Evolutionary conservation across 2,113 vertebrate species (phyloP).

Genomic region (Rhodinocichla rosea): DNA sequence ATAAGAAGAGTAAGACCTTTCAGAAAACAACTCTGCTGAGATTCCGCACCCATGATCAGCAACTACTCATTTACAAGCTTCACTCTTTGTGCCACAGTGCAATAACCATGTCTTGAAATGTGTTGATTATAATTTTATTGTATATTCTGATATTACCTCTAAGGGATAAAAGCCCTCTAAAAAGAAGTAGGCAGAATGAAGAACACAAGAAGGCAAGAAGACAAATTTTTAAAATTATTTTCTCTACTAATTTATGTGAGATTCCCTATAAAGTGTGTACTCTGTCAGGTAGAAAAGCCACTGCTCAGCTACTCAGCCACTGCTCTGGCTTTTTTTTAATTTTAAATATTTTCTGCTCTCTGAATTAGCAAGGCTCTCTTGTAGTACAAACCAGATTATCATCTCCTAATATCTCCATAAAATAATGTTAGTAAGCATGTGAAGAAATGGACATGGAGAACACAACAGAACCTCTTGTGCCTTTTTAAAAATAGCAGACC

Average conservation of each 20-base stretch:
- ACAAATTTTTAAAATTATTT: background rate
- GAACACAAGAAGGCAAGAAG: background rate
- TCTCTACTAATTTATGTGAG: background rate
- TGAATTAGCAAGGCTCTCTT: background rate
- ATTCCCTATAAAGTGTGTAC: background rate
- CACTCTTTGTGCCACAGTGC: background rate
- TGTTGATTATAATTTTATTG: background rate
- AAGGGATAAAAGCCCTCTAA: background rate
- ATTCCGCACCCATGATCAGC: background rate
- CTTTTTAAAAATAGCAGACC: background rate
- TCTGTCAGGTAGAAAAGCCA: background rate
- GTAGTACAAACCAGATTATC: background rate
- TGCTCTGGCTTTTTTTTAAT: background rate
- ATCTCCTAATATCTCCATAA: background rate
- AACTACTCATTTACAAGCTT: background rate
- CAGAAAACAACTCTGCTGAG: background rate
- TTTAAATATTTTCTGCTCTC: background rate
- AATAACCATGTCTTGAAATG: background rate
- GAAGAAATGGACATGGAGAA: background rate
- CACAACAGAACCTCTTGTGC: background rate
- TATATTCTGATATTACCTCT: background rate
- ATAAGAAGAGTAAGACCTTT: background rate
- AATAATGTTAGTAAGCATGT: background rate
- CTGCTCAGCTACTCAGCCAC: background rate
- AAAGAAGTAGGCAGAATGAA: background rate